phyloP scores from a whole-genome alignment of 2,888 invertebrate genomes.

The Mantis religiosa region DNA sequence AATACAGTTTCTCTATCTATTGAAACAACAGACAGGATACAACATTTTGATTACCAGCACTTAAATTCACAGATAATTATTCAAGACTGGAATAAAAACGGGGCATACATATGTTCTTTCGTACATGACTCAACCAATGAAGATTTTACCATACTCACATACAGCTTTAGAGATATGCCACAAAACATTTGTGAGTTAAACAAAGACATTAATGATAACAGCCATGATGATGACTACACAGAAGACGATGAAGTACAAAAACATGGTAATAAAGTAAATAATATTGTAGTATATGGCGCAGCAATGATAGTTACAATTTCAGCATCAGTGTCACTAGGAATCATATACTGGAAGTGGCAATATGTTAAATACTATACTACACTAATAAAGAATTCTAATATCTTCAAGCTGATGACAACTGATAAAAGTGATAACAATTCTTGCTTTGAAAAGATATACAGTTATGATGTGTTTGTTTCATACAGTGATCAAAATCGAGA shows the following conservation, averaged over 20 bases:
- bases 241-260: neutral
- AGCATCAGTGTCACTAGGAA: neutral
- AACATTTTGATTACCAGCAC: neutral
- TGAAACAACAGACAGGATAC: neutral
- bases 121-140: neutral
- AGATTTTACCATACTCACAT: neutral
- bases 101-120: slow-evolving; percentile 8
- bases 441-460: slow-evolving; percentile 38
- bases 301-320: neutral
- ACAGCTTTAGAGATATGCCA: neutral
- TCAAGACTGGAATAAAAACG: slow-evolving; percentile 35
- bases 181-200: neutral
- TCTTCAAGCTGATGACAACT: slow-evolving; percentile 53
- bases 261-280: neutral
- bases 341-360: slow-evolving; percentile 50
- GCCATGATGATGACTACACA: neutral
- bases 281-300: neutral
- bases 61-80: slow-evolving; percentile 30
- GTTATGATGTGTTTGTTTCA: slow-evolving; percentile 66
- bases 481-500: slow-evolving; percentile 61
- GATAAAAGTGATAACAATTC: slow-evolving; percentile 35
- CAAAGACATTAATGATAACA: neutral
- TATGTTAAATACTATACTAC: slow-evolving; percentile 55
- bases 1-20: neutral
- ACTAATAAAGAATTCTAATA: slow-evolving; percentile 54